Evolutionary conservation across 2,888 invertebrate species (phyloP), one percentile per base, ranked within the genome.

Genomic region (Tiphia femorata): DNA sequence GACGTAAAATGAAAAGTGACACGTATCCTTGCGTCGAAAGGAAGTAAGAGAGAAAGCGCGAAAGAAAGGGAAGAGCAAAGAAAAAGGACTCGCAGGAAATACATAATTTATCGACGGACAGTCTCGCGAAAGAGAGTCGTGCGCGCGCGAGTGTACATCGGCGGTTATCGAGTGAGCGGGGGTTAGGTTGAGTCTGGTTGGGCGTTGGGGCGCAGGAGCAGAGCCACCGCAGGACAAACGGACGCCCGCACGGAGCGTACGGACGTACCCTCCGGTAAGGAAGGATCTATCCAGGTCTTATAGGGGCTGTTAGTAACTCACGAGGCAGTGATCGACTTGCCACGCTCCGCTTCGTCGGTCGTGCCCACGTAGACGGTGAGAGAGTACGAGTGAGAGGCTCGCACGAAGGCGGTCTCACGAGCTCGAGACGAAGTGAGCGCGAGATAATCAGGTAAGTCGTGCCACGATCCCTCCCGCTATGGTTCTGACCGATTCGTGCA

Each of bases 181-280:
- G 74, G 74, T 76, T 49, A 72, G 70, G 79, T 73, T 73, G 72
- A 64, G 72, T 71, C 52, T 51, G 47, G 44, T 58, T 58, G 65
- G 56, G 49, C 65, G 65, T 67, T 62, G 65, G 63, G 62, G 80
- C 80, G 80, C 80, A 80, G 78, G 78, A 80, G 78, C 78, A 74
- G 70, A 78, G 58, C 54, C 64, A 67, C 71, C 62, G 58, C 73
- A 79, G 78, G 80, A 80, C 73, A 71, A 75, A 70, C 50, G 42
- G 41, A 30, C 37, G 38, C 52, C 51, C 54, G 43, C 16, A 40
- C 50, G 33, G 49, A n/a, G 17, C 43, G 17, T 49, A 55, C 44
- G 52, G 46, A 57, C 59, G 55, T 59, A 52, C 62, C 51, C 25
- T 17, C 33, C 41, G 38, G 59, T 44, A 51, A 60, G 59, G 62